Percentiles rank a stretch among this genome's conserved stretches.
Evolutionary conservation across 2,113 vertebrate genomes (phyloP).

Genomic region (Lonchura striata): DNA sequence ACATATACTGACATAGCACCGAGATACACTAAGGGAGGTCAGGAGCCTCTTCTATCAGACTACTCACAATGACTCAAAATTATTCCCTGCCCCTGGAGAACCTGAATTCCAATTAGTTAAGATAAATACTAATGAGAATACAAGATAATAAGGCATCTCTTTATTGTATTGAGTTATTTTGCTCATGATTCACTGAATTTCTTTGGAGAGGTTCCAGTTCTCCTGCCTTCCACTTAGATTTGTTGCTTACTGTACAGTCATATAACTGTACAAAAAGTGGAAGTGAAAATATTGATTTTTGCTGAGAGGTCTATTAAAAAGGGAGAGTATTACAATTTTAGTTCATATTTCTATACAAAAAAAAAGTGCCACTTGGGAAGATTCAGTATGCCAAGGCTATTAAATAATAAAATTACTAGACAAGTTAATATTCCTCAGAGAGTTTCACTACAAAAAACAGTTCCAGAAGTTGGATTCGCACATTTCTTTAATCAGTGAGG

Average conservation of each 20-base stretch:
- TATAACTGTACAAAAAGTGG: neutral
- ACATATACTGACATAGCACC: neutral
- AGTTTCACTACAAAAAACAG: neutral
- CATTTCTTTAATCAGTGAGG: neutral
- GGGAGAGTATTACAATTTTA: neutral
- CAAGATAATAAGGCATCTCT: neutral
- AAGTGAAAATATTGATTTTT: slow-evolving; percentile 57
- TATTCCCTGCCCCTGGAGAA: neutral
- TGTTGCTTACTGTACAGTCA: neutral
- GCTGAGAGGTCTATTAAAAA: slow-evolving; percentile 5
- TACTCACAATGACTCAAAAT: neutral
- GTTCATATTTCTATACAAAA: neutral
- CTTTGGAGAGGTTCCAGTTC: neutral
- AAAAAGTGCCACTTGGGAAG: neutral
- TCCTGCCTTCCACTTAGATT: neutral
- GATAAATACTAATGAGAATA: neutral
- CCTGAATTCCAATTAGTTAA: neutral
- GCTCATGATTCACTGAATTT: neutral
- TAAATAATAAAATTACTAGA: neutral
- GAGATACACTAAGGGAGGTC: neutral
- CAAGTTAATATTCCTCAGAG: neutral
- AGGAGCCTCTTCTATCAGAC: neutral
- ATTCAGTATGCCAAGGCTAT: neutral
- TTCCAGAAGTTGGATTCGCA: neutral
- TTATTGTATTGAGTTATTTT: neutral